These are phyloP conservation scores for Hydrochoerus hydrochaeris DNA, from an alignment of 2,113 vertebrate species.

Conservation along the genomic window DNA sequence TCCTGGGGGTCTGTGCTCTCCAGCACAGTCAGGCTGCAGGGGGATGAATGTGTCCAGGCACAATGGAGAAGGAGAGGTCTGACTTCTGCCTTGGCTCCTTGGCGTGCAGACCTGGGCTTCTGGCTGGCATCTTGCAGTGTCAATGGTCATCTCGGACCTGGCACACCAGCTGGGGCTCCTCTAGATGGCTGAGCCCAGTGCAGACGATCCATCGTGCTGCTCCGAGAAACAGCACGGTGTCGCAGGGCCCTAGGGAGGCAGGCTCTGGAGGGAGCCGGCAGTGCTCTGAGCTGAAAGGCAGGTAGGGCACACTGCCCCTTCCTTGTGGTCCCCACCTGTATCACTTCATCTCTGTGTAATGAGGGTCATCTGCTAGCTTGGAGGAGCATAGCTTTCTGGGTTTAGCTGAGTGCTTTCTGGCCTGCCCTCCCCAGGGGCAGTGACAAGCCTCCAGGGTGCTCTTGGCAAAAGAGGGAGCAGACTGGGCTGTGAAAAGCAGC, in stretches of 20 bases:
- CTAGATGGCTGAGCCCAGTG: background rate
- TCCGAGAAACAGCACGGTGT: background rate
- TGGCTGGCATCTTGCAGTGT: background rate
- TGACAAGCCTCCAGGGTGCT: background rate
- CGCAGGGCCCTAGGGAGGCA: background rate
- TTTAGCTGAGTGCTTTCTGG: background rate
- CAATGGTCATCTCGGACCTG: background rate
- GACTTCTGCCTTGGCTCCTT: background rate
- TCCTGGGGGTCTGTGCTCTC: background rate
- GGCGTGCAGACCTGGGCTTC: background rate
- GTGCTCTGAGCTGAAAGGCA: too few relatives aligned
- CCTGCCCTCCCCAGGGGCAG: background rate
- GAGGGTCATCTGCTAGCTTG: background rate
- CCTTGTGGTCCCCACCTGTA: background rate
- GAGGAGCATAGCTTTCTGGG: accelerated
- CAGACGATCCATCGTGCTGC: too few relatives aligned
- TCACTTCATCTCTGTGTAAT: background rate
- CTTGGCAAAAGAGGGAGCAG: background rate
- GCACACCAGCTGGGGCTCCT: background rate
- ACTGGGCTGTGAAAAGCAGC: background rate
- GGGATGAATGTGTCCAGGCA: background rate
- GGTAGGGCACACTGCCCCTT: background rate
- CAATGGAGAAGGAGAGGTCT: background rate
- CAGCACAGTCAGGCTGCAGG: background rate
- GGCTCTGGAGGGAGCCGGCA: background rate